Evolutionary conservation across 2,888 invertebrate species (phyloP), one percentile per base, ranked within the genome.

Genomic region (Hirtodrosophila alboralis): DNA sequence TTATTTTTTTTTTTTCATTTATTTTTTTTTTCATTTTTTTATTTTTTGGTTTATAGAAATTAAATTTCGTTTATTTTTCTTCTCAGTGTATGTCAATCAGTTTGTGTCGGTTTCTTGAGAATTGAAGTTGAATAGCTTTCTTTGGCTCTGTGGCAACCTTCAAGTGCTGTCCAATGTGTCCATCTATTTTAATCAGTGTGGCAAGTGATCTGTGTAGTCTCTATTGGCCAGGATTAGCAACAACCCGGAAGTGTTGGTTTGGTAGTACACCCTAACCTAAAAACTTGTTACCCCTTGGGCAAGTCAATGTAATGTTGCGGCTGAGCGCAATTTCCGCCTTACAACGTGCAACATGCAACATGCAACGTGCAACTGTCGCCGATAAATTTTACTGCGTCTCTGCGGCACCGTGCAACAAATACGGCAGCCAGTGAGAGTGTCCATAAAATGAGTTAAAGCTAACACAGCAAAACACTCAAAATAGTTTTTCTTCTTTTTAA

Each of bases 241-340:
- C 33, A 53, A 58, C 43, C 84, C 85, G 81, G 86, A 85, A 81
- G 80, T 74, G n/a, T n/a, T n/a, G n/a, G n/a, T n/a, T n/a, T n/a
- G 51, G 57, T 57, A 41, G 14, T 43, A 49, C 23, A 23, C 30
- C 33, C 31, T 5, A 5, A 3, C 18, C 18, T 18, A 18, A 2
- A 18, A 3, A 13, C 31, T 5, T 16, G 14, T n/a, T 18, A 18
- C 14, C 34, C 16, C 38, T 21, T n/a, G 12, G 26, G 36, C 41
- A 21, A n/a, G 13, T 26, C 21, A 16, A 28, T 34, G 44, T 41
- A 5, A 41, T 51, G 71, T 60, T 75, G 54, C 78, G 85, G 65
- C 65, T 78, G 71, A 78, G 70, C 78, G 65, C 86, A 67, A 80
- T 75, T 85, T 81, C 80, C 84, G 79, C 62, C 69, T 49, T 31